Percentiles rank a stretch among this genome's conserved stretches.
These are phyloP conservation scores for Micrasema longulum DNA, from an alignment of 1,140 invertebrate species.

Conservation along the genomic window DNA sequence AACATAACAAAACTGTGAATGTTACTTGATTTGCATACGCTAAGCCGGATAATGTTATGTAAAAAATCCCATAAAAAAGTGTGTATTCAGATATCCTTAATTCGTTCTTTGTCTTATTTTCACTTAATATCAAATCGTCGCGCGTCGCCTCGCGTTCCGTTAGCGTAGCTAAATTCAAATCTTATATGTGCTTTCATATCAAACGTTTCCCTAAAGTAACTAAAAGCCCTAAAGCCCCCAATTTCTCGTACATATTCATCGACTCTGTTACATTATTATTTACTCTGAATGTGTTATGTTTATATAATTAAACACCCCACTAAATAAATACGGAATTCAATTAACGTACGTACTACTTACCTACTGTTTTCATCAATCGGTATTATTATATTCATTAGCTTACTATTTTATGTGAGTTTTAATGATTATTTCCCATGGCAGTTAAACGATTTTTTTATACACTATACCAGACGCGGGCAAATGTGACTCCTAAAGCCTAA, in stretches of 20 bases:
- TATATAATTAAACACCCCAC: slow-evolving; percentile 20
- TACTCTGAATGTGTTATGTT: slow-evolving; percentile 20
- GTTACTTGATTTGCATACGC: too few relatives aligned
- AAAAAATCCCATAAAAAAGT: too few relatives aligned
- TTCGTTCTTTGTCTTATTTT: not conserved
- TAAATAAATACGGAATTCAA: slow-evolving; percentile 17
- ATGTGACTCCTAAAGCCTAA: too few relatives aligned
- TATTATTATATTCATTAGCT: slow-evolving; percentile 9
- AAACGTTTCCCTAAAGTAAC: slow-evolving; percentile 27
- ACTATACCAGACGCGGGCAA: too few relatives aligned
- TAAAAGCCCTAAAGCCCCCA: slow-evolving; percentile 17
- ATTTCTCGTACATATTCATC: slow-evolving; percentile 5
- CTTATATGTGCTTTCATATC: slow-evolving; percentile 22
- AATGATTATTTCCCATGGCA: too few relatives aligned
- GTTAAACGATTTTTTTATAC: too few relatives aligned
- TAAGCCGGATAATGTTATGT: too few relatives aligned
- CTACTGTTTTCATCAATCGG: not conserved
- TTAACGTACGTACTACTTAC: slow-evolving; percentile 6
- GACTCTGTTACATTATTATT: slow-evolving; percentile 3
- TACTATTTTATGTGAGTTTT: not conserved
- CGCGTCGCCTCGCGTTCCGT: too few relatives aligned
- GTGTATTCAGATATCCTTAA: too few relatives aligned
- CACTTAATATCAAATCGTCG: slow-evolving; percentile 9
- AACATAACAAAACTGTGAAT: too few relatives aligned
- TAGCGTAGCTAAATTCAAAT: not conserved